phyloP scores from a whole-genome alignment of 2,797 vertebrate species.

The Urosaurus nigricauda region DNA sequence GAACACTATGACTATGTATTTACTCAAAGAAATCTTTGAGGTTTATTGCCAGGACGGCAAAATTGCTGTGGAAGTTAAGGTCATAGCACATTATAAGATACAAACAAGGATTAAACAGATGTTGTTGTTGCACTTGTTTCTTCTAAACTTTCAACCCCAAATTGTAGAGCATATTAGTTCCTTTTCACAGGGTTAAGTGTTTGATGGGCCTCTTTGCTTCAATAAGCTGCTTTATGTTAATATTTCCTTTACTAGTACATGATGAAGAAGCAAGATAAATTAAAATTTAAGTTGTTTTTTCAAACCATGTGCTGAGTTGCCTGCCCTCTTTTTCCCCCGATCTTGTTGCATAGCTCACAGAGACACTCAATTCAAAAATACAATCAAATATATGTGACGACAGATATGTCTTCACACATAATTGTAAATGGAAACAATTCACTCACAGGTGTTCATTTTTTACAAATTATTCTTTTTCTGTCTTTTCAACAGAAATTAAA shows the following conservation, averaged over 20 bases:
- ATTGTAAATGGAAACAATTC: neutral
- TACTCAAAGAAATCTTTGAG: neutral
- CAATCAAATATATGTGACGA: neutral
- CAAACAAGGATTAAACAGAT: conserved; percentile 25
- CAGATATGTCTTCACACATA: neutral
- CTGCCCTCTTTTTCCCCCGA: neutral
- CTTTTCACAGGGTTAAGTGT: conserved; percentile 15
- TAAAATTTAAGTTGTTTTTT: neutral
- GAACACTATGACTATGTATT: neutral
- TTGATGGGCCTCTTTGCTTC: neutral
- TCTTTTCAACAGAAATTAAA: neutral
- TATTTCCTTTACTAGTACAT: neutral
- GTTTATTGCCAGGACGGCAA: conserved; percentile 28
- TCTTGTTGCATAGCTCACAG: neutral
- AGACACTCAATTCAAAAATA: neutral
- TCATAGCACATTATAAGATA: conserved; percentile 27
- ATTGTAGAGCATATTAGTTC: conserved; percentile 7
- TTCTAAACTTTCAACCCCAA: conserved; percentile 10
- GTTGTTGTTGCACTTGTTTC: conserved; percentile 24
- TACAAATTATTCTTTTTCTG: neutral
- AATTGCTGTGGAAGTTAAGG: conserved; percentile 15
- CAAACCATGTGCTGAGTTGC: neutral
- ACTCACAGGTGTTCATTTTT: neutral
- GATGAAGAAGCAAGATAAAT: conserved; percentile 14
- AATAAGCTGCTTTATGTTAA: conserved; percentile 3